Percentiles rank a stretch among this genome's conserved stretches.
Conservation (phyloP, 1,140 invertebrate genomes). For the Mizuhopecten yessoensis region DNA sequence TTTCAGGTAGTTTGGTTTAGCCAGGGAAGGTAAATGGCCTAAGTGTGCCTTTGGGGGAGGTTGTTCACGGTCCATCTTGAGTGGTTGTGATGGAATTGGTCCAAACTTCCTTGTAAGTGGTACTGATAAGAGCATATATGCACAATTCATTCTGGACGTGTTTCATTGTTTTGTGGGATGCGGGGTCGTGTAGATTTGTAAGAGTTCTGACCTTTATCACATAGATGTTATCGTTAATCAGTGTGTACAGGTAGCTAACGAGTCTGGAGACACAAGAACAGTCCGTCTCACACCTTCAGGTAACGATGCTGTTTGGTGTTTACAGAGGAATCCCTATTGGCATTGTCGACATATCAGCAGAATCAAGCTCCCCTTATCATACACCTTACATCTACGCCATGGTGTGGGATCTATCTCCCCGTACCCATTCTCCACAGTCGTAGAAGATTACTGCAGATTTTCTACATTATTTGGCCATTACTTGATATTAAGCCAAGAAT, state of each 20-base stretch:
- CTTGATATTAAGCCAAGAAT: slow-evolving; percentile 8
- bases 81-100: neutral
- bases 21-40: too few species aligned
- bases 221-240: neutral
- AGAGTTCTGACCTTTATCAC: neutral
- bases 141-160: neutral
- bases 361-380: neutral
- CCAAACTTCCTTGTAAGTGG: neutral
- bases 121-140: neutral
- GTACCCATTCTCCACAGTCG: neutral
- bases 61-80: too few species aligned
- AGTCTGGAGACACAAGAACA: neutral
- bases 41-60: neutral
- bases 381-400: neutral
- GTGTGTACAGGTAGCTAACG: slow-evolving; percentile 21
- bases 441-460: neutral
- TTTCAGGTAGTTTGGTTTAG: neutral
- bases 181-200: neutral
- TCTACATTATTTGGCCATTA: neutral
- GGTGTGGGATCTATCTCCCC: neutral
- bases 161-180: neutral
- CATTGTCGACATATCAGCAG: slow-evolving; percentile 11
- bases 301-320: slow-evolving; percentile 3
- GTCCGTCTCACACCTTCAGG: slow-evolving; percentile 17
- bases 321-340: neutral